Evolutionary conservation across 2,113 vertebrate species (phyloP).

Genomic region (Aphyosemion australe): DNA sequence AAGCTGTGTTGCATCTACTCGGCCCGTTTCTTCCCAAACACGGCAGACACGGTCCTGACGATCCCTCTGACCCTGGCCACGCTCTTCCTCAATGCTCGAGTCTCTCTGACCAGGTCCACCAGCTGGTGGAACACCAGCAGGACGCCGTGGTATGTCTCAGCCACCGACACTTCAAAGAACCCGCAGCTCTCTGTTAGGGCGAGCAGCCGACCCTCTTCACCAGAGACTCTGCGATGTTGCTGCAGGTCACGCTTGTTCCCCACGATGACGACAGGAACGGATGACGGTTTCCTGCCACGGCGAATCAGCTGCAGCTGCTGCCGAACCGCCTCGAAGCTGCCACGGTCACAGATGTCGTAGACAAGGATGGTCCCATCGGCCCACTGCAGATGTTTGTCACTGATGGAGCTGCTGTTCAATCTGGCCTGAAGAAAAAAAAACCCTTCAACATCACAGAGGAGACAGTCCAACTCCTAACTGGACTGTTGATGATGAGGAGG

Average conservation of each 20-base stretch:
- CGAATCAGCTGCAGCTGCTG: constrained; percentile 40
- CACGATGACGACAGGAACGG: constrained; percentile 25
- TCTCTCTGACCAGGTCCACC: constrained; percentile 36
- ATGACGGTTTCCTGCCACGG: constrained; percentile 21
- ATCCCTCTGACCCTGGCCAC: constrained; percentile 29
- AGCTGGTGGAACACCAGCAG: constrained; percentile 42
- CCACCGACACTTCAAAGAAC: constrained; percentile 48
- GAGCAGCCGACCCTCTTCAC: constrained; percentile 38
- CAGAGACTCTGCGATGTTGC: constrained; percentile 26
- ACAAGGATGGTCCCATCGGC: constrained; percentile 40
- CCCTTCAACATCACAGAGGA: not conserved
- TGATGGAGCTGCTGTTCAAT: not conserved
- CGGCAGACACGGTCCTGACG: constrained; percentile 39
- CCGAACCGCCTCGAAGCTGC: constrained; percentile 23
- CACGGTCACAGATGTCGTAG: constrained; percentile 46
- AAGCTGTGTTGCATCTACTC: not conserved
- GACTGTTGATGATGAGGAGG: no score
- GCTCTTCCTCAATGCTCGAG: constrained; percentile 37
- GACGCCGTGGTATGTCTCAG: constrained; percentile 40
- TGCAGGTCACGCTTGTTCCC: constrained; percentile 46
- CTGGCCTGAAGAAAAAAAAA: not conserved
- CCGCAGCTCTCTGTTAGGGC: constrained; percentile 31
- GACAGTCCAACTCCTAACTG: no score
- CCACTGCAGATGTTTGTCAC: constrained; percentile 49
- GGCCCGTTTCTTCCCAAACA: constrained; percentile 36